Evolutionary conservation across 2,113 vertebrate species (phyloP), one percentile per base, ranked within the genome.

Genomic region (Puffinus mauretanicus): DNA sequence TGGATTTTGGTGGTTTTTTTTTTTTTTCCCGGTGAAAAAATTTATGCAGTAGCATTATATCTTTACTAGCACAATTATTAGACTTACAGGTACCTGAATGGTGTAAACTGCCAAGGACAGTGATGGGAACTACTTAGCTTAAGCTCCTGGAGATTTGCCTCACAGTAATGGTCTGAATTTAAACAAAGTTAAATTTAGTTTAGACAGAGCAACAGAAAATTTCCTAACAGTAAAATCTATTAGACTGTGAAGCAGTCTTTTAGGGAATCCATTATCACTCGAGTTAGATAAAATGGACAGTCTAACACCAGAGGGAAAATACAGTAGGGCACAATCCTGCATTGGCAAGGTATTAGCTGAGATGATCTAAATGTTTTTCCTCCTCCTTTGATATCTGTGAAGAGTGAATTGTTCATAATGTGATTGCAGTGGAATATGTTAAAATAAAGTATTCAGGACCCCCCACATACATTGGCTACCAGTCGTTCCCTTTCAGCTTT

Each of bases 361-460:
- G 46, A 83, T 29, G 15, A 88, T 38, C 46, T 54, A 64, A 69
- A 57, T 3, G 1, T 6, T 60, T 87, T 92, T 86, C 20, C 73
- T 88, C 64, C 62, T 78, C 2, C 47, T 78, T 64, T 44, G 13
- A 54, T 61, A 91, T 94, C 60, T 73, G 30, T 36, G 29, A 83
- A 66, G 64, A 17, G 42, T 16, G 38, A 89, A 14, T 70, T 54
- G 36, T 42, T 80, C 22, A 27, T 47, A n/a, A 80, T 9, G 10
- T 6, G 38, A 80, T 9, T 77, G 58, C 32, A 60, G 70, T 8
- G 22, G 30, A 91, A 66, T 34, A 95, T 2, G 11, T 52, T 82
- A 76, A 84, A 97, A 84, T 86, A 69, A 94, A 95, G n/a, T 52
- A 93, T 47, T 82, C 58, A 22, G n/a, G 66, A 89, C n/a, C 32